These are phyloP conservation scores for Xanthia togata DNA, from an alignment of 2,888 invertebrate genomes.

Conservation along the genomic window DNA sequence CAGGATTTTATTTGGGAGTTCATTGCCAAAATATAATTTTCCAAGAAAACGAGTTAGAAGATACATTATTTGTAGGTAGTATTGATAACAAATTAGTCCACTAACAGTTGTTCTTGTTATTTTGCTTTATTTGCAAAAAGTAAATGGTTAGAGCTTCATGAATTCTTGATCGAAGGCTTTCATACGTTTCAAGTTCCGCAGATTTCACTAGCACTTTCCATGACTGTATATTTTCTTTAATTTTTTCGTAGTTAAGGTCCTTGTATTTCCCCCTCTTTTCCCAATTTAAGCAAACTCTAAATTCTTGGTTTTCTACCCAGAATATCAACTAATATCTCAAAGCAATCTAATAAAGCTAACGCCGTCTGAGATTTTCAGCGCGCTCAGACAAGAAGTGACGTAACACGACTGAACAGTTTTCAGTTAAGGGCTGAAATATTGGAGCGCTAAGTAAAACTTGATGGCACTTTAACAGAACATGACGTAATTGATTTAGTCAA, in stretches of 20 bases:
- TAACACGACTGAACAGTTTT: slow-evolving; percentile 53
- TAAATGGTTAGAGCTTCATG: background rate
- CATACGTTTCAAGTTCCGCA: background rate
- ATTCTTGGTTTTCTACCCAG: no score
- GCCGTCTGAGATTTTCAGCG: slow-evolving; percentile 33
- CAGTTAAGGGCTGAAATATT: slow-evolving; percentile 53
- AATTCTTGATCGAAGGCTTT: background rate
- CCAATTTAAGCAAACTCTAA: background rate
- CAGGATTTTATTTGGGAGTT: no score
- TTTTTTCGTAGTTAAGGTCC: background rate
- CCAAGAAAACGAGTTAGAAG: no score
- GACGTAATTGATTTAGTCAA: slow-evolving; percentile 14
- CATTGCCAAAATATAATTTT: background rate
- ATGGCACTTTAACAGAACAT: background rate
- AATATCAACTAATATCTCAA: background rate
- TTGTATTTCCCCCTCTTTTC: background rate
- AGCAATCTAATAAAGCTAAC: slow-evolving; percentile 37
- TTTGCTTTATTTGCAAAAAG: background rate
- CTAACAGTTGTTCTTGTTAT: background rate
- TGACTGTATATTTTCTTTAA: background rate
- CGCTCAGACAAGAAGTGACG: slow-evolving; percentile 37
- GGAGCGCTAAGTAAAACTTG: slow-evolving; percentile 39
- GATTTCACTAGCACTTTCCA: background rate
- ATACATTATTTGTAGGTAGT: no score
- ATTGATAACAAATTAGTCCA: background rate